Conservation (phyloP, 2,113 vertebrate species). For the Lasiurus cinereus region DNA sequence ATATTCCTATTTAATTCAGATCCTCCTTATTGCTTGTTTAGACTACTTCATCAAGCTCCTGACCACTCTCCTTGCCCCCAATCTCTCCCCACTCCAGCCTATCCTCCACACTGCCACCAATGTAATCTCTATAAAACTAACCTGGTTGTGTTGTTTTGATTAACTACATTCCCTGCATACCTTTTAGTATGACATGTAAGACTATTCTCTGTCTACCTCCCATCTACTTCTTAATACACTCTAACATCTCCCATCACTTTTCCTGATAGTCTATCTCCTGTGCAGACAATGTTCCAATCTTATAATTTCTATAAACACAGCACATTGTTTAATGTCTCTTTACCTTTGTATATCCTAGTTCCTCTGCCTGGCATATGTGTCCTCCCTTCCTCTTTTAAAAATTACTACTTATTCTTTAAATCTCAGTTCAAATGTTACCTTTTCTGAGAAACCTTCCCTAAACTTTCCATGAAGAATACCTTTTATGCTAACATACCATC, state of each 20-base stretch:
- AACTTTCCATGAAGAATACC: background rate
- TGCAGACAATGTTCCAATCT: background rate
- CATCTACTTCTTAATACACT: background rate
- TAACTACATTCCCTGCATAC: background rate
- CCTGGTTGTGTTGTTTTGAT: background rate
- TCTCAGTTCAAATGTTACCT: background rate
- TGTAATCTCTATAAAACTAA: conserved; percentile 7
- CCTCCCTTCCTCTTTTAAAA: conserved; percentile 24
- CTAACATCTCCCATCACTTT: conserved; percentile 7
- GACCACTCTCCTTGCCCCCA: background rate
- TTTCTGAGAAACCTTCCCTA: conserved; percentile 16
- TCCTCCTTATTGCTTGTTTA: background rate
- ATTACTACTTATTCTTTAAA: background rate
- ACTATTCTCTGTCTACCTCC: background rate
- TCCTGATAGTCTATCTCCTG: background rate
- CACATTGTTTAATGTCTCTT: conserved; percentile 22
- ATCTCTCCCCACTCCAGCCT: background rate
- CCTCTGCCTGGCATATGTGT: background rate
- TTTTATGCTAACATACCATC: conserved; percentile 24
- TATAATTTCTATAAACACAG: conserved; percentile 1
- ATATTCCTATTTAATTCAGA: conserved; percentile 33
- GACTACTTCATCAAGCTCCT: background rate
- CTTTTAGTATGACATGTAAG: background rate
- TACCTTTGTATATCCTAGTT: background rate
- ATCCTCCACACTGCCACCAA: background rate